These are phyloP conservation scores for Crotalus tigris DNA, from an alignment of 2,113 vertebrate genomes.

Conservation along the genomic window DNA sequence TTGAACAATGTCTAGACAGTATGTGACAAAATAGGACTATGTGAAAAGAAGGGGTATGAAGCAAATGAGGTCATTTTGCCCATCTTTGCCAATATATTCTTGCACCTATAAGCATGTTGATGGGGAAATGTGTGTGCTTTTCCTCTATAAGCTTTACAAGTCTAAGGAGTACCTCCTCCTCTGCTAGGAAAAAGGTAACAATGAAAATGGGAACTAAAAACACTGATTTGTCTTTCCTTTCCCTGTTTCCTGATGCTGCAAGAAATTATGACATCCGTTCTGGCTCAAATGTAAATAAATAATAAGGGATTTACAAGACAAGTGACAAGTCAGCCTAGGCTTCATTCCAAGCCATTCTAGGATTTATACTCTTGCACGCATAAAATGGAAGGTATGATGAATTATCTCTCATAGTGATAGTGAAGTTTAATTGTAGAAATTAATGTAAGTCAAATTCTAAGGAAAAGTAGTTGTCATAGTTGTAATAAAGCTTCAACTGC, in stretches of 20 bases:
- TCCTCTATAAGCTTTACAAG: background rate
- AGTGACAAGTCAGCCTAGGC: background rate
- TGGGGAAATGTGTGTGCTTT: slow-evolving; percentile 1
- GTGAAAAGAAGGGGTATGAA: background rate
- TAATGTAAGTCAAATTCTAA: background rate
- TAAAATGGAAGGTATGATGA: background rate
- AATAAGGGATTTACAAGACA: background rate
- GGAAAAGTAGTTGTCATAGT: background rate
- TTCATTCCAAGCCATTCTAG: background rate
- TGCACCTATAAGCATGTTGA: background rate
- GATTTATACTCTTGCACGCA: background rate
- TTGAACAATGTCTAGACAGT: slow-evolving; percentile 11
- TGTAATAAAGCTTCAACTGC: background rate
- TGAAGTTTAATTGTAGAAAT: background rate
- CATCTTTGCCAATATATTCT: background rate
- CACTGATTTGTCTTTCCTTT: background rate
- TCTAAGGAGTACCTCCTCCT: background rate
- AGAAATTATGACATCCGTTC: background rate
- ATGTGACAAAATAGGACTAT: background rate
- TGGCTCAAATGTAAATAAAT: background rate
- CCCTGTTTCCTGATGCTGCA: background rate
- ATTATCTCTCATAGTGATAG: background rate
- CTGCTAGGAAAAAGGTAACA: background rate
- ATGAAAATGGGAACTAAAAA: background rate
- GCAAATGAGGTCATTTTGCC: background rate